A percentile compares a stretch with the other conserved stretches of the same genome.
phyloP scores from a whole-genome alignment of 2,797 vertebrate genomes.

The Dryobates pubescens region DNA sequence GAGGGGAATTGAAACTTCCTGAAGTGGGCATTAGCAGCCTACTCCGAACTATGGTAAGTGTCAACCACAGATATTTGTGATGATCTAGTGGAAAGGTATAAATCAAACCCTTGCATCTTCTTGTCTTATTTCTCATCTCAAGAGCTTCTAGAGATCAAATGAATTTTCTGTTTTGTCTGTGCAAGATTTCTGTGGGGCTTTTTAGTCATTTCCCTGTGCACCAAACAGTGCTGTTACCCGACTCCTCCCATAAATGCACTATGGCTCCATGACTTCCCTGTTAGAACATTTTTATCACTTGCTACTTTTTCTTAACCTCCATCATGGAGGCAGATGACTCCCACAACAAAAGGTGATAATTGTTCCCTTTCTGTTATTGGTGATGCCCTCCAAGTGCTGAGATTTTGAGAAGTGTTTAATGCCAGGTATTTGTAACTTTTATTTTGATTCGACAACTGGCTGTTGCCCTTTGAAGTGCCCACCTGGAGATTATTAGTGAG shows the following conservation, averaged over 20 bases:
- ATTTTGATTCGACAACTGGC: background rate
- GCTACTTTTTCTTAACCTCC: background rate
- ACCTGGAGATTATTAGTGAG: background rate
- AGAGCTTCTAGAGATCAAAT: background rate
- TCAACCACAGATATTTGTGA: background rate
- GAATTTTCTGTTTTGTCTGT: background rate
- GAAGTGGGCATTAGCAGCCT: background rate
- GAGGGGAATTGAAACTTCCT: background rate
- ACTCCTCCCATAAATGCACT: background rate
- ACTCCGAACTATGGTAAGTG: rapidly evolving
- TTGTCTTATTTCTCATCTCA: background rate
- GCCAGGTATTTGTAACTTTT: background rate
- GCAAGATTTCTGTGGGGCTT: background rate
- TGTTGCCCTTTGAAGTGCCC: background rate
- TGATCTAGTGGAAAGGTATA: background rate
- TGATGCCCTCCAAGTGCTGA: background rate
- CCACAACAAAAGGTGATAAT: background rate
- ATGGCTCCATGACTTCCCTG: background rate
- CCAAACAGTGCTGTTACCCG: background rate
- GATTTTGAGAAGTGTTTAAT: background rate
- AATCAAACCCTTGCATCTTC: background rate
- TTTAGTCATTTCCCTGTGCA: background rate
- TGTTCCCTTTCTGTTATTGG: background rate
- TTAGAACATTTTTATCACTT: background rate
- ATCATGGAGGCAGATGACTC: background rate